Evolutionary conservation across 2,797 vertebrate genomes (phyloP).

Genomic region (Glyptemys insculpta): DNA sequence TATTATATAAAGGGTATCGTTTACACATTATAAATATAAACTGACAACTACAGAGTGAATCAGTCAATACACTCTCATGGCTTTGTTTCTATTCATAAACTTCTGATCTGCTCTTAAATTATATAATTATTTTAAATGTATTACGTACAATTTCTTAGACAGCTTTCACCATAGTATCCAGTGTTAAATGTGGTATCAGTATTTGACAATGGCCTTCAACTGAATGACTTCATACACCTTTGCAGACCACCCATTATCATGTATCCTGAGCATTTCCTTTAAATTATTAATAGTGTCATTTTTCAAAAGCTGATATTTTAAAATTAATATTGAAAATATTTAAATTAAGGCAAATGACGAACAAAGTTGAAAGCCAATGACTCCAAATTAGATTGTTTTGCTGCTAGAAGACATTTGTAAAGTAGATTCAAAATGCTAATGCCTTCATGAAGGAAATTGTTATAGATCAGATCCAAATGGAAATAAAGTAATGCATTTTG

Average conservation of each 20-base stretch:
- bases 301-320: background rate
- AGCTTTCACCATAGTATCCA: background rate
- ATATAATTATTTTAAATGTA: background rate
- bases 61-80: background rate
- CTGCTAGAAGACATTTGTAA: background rate
- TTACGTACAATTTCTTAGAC: background rate
- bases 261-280: background rate
- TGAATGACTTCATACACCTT: background rate
- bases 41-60: background rate
- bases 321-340: background rate
- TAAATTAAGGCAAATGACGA: background rate
- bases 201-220: background rate
- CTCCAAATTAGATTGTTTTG: background rate
- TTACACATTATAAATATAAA: background rate
- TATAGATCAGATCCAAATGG: background rate
- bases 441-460: slow-evolving; percentile 12
- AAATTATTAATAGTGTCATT: background rate
- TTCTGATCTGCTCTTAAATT: background rate
- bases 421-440: background rate
- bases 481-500: accelerated
- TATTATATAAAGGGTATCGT: accelerated
- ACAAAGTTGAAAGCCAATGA: slow-evolving; percentile 4
- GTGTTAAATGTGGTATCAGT: background rate
- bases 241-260: background rate
- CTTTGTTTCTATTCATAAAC: background rate